phyloP scores from a whole-genome alignment of 2,888 invertebrate genomes.

The Dolomedes plantarius region DNA sequence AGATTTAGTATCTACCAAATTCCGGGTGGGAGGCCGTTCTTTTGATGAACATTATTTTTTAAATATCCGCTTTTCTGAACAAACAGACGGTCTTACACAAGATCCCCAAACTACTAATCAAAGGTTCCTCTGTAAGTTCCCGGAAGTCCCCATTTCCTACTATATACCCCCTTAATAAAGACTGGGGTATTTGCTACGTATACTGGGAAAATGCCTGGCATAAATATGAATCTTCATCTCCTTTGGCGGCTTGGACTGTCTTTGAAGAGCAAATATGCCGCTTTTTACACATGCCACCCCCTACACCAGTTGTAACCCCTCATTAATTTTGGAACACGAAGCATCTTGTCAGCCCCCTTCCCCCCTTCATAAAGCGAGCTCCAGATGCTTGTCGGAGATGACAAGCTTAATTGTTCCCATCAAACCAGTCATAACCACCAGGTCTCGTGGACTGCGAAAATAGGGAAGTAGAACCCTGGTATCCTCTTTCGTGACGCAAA shows the following conservation, averaged over 20 bases:
- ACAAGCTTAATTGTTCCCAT: constrained; percentile 55
- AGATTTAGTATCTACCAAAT: neutral
- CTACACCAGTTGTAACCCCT: constrained; percentile 37
- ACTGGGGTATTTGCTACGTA: neutral
- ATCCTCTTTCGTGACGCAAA: neutral
- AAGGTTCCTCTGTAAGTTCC: constrained; percentile 51
- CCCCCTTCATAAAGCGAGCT: neutral
- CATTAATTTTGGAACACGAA: constrained; percentile 58
- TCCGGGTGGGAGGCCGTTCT: neutral
- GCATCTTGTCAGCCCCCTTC: constrained; percentile 18
- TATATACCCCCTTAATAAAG: constrained; percentile 29
- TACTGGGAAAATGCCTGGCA: constrained; percentile 43
- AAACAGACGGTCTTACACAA: constrained; percentile 36
- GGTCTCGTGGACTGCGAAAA: constrained; percentile 5
- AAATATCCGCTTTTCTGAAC: constrained; percentile 4
- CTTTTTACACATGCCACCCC: constrained; percentile 47
- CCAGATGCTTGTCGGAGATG: constrained; percentile 21
- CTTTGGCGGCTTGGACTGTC: constrained; percentile 53
- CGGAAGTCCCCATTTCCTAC: constrained; percentile 53
- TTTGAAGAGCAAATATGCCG: constrained; percentile 50
- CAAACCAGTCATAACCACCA: constrained; percentile 52
- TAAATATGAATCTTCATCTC: constrained; percentile 50
- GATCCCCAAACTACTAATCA: constrained; percentile 38
- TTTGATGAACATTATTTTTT: neutral
- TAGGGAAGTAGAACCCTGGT: neutral